phyloP scores from a whole-genome alignment of 1,140 invertebrate species.

The Pogonus chalceus region DNA sequence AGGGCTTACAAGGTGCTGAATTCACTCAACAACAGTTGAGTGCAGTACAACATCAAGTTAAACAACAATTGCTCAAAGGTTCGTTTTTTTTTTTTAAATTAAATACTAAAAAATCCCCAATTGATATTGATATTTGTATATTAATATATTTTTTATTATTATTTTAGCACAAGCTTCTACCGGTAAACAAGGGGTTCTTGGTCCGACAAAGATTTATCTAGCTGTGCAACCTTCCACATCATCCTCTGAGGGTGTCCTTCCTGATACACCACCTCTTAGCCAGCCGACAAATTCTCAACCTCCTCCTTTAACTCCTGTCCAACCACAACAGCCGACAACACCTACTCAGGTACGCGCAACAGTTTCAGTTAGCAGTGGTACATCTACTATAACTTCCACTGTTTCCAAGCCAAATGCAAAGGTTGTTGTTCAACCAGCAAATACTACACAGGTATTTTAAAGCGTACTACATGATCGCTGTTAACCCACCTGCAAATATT shows the following conservation, averaged over 20 bases:
- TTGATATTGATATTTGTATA: conserved; percentile 3
- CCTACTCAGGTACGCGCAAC: conserved; percentile 16
- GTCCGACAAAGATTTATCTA: conserved; percentile 74
- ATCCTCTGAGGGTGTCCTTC: conserved; percentile 15
- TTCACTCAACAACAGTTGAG: conserved; percentile 69
- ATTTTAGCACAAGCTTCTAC: conserved; percentile 62
- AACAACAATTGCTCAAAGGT: conserved; percentile 78
- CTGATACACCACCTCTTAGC: conserved; percentile 22
- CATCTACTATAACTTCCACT: too few species aligned
- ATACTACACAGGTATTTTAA: conserved; percentile 2
- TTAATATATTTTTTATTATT: conserved; percentile 14
- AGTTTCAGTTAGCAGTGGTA: conserved; percentile 14
- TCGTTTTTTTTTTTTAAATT: conserved; percentile 7
- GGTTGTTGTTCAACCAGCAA: background rate
- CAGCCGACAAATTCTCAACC: conserved; percentile 28
- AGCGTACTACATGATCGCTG: background rate
- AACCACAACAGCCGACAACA: conserved; percentile 17
- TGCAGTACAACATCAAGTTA: conserved; percentile 76
- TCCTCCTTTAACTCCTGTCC: conserved; percentile 39
- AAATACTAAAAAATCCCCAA: too few species aligned
- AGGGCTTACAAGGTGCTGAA: conserved; percentile 69
- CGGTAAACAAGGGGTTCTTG: conserved; percentile 69
- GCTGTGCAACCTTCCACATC: conserved; percentile 57
- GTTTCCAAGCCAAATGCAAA: background rate
- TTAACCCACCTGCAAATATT: too few species aligned